A percentile compares a stretch with the other conserved stretches of the same genome.
Evolutionary conservation across 2,797 vertebrate species (phyloP).

Genomic region (Oryzias sinensis): DNA sequence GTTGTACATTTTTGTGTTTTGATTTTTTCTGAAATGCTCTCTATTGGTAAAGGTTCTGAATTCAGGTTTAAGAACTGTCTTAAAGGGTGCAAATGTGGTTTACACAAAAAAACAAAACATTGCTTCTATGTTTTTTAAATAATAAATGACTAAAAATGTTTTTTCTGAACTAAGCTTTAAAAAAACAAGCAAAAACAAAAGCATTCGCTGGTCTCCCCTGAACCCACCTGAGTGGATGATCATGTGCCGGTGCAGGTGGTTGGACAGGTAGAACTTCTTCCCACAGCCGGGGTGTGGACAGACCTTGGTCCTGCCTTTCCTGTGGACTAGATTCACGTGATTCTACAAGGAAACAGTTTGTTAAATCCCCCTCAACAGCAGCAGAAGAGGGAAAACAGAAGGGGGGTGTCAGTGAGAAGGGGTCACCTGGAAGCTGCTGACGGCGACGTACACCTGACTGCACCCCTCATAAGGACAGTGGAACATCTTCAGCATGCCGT

Average conservation of each 20-base stretch:
- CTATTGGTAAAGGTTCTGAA: too few species aligned
- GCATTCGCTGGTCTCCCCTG: not conserved
- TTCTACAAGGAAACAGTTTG: constrained; percentile 71
- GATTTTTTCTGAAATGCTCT: too few species aligned
- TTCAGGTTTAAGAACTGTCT: too few species aligned
- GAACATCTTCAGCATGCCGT: constrained; percentile 90
- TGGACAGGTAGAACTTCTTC: constrained; percentile 92
- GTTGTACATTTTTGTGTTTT: too few species aligned
- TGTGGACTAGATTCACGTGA: constrained; percentile 89
- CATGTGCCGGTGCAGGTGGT: constrained; percentile 92
- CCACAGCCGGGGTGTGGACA: constrained; percentile 92
- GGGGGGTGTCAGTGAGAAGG: not conserved
- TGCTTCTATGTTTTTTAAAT: too few species aligned
- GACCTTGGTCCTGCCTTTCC: constrained; percentile 88
- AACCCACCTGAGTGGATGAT: constrained; percentile 89
- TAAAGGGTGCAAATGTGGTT: too few species aligned
- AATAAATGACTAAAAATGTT: too few species aligned
- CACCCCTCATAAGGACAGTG: constrained; percentile 91
- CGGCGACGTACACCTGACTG: constrained; percentile 87
- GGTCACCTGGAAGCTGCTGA: constrained; percentile 90
- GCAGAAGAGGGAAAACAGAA: not conserved
- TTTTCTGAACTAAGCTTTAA: too few species aligned
- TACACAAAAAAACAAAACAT: too few species aligned
- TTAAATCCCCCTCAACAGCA: not conserved
- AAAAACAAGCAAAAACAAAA: too few species aligned